Evolutionary conservation across 2,797 vertebrate genomes (phyloP), one percentile per base, ranked within the genome.

Genomic region (Poecilia picta): DNA sequence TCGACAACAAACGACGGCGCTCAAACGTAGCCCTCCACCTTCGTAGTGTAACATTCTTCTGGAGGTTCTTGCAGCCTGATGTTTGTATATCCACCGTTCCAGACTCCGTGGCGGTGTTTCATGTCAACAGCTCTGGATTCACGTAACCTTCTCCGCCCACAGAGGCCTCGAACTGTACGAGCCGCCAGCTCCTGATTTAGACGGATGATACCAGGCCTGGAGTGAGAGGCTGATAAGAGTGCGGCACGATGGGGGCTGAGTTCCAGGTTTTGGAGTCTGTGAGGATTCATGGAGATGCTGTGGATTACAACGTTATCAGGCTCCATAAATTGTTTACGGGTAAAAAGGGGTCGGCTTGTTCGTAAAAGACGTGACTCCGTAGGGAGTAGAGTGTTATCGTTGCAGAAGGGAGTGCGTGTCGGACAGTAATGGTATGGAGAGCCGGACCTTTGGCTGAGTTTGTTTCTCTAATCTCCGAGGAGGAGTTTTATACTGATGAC

Each of bases 151-250:
- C 76, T 83, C 78, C 82, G 55, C 80, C 83, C 80, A 83, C 86
- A n/a, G n/a, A 74, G 49, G 72, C 76, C 74, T n/a, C 81, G 75
- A 73, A 20, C 80, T 43, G 84, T 68, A 64, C 53, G 16, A 72
- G 70, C 59, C 39, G 62, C 87, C 77, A 70, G 81, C 82, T 79
- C 71, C 3, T 76, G 90, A 88, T 93, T 79, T 73, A 88, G 89
- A 92, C 82, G 76, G 86, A 89, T 84, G 87, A 92, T 89, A 81
- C 4, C 10, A 1, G 82, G 53, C 76, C 82, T 31, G 3, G 79
- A 39, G 84, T 66, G 16, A 10, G 36, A 75, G 83, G 47, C 83
- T 89, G 90, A 93, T 89, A 89, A 89, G 74, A 78, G 75, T 77
- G 2, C 8, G 75, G 85, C 85, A 77, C 70, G 53, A 13, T n/a